Conservation (phyloP, 2,888 invertebrate species). For the Leptura quadrifasciata region DNA sequence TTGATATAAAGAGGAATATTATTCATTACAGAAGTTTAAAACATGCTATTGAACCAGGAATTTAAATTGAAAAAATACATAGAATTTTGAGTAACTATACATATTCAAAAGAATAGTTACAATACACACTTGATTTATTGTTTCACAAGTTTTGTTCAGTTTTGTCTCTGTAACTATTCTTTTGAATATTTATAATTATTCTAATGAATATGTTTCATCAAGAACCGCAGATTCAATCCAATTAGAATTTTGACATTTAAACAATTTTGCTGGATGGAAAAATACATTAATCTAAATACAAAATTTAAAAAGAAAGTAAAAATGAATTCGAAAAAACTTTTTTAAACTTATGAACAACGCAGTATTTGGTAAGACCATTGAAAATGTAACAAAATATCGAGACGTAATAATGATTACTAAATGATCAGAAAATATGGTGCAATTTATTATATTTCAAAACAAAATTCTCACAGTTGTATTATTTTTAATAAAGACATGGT, state of each 20-base stretch:
- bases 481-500: slow-evolving; percentile 13
- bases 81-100: no score
- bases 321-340: slow-evolving; percentile 55
- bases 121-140: no score
- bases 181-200: no score
- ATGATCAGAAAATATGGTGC: slow-evolving; percentile 43
- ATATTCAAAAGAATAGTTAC: no score
- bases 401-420: slow-evolving; percentile 40
- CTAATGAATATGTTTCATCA: no score
- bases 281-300: slow-evolving; percentile 11
- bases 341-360: slow-evolving; percentile 53
- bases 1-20: not conserved
- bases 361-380: slow-evolving; percentile 52
- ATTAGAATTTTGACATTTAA: no score
- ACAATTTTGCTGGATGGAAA: not conserved
- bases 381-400: slow-evolving; percentile 49
- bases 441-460: slow-evolving; percentile 49
- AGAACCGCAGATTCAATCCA: no score
- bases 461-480: slow-evolving; percentile 49
- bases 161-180: no score
- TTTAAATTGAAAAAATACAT: not conserved
- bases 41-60: slow-evolving; percentile 2
- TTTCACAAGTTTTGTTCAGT: no score
- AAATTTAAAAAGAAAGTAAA: slow-evolving; percentile 19
- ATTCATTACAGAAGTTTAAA: not conserved